Percentiles rank a stretch among this genome's conserved stretches.
phyloP scores from a whole-genome alignment of 2,113 vertebrate genomes.

The Cyprinodon brontotheroides region DNA sequence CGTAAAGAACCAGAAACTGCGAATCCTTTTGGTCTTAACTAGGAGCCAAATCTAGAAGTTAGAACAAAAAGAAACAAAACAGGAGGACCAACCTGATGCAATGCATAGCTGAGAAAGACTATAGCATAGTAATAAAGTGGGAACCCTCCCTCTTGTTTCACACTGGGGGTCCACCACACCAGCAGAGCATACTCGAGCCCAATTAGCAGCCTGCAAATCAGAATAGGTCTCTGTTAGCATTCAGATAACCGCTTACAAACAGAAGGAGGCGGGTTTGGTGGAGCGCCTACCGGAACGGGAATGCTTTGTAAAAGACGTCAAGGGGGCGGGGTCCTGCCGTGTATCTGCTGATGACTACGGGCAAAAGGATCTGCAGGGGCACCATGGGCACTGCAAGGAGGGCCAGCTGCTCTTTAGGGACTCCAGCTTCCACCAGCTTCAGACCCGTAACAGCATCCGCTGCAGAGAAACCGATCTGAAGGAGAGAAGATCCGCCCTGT shows the following conservation, averaged over 20 bases:
- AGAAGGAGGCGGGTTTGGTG: neutral
- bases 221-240: neutral
- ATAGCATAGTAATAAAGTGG: constrained; percentile 90
- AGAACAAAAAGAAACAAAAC: neutral
- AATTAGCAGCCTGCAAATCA: constrained; percentile 85
- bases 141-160: constrained; percentile 88
- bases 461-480: constrained; percentile 95
- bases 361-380: constrained; percentile 93
- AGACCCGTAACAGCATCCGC: constrained; percentile 96
- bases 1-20: neutral
- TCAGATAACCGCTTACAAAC: neutral
- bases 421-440: constrained; percentile 94
- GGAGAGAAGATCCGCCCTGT: neutral
- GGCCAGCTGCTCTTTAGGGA: constrained; percentile 95
- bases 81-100: constrained; percentile 89
- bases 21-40: neutral
- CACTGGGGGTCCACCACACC: constrained; percentile 94
- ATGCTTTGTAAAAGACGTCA: constrained; percentile 94
- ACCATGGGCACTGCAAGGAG: constrained; percentile 97
- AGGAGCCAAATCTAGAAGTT: neutral
- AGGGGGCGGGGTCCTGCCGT: constrained; percentile 94
- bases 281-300: constrained; percentile 88
- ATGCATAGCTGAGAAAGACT: constrained; percentile 91
- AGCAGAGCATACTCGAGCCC: constrained; percentile 90
- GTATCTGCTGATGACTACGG: constrained; percentile 95